Base-by-base conservation (phyloP, 2,113 vertebrate genomes). In the Sinocyclocheilus grahami region DNA sequence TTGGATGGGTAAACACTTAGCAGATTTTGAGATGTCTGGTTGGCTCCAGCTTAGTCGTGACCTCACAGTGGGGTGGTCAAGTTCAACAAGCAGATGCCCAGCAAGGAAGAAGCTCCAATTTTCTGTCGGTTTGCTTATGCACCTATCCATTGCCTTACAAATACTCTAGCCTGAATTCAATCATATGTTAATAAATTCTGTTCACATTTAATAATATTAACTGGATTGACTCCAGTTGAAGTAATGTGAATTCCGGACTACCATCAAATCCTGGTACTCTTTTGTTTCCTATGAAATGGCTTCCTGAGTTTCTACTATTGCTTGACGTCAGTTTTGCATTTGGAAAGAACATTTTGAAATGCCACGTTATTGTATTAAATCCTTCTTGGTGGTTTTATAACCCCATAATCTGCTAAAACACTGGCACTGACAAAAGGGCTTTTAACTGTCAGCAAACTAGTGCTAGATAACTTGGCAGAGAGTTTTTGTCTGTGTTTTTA, bases 401-500 rank as follows among this genome's bases (percentile, higher is more conserved):
- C 22, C 33, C 53, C 30, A 3, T 42, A 46, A 80, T 80, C 78
- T 24, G 58, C 33, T 27, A 20, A 48, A 82, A 67, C 14, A 46
- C 42, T 20, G 60, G 7, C 37, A 30, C 13, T 65, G 60, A 67
- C 79, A 48, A 48, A 27, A 65, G n/a, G 48, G 60, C 13, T 65
- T 46, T 81, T 18, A 65, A 67, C 39, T 53, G 46, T 69, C 81
- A 37, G 18, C 81, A 55, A 82, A 82, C 81, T 22, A 71, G 18
- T 51, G 48, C 24, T 82, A 33, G 80, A 82, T 69, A 69, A 13
- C 63, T 82, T 69, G 62, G 63, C 63, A 69, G 63, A 65, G 14
- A 65, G 62, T 46, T 27, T 67, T 51, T 82, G 78, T 80, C 12
- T 62, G 20, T 81, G 74, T 78, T 78, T 77, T 82, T 82, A 69